These are phyloP conservation scores for Strigamia crassipes DNA, from an alignment of 2,888 invertebrate species.

Conservation along the genomic window DNA sequence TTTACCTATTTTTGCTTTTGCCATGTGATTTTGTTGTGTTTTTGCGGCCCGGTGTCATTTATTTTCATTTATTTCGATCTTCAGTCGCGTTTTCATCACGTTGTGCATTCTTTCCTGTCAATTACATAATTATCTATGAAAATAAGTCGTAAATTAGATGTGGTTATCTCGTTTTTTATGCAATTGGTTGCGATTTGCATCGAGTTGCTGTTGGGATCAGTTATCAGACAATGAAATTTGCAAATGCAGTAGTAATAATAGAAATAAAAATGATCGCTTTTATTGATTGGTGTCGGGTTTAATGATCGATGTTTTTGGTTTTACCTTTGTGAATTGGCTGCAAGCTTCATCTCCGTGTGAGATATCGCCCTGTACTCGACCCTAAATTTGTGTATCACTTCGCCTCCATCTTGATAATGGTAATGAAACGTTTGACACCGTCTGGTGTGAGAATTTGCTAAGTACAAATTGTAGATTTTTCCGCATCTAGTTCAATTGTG, in stretches of 20 bases:
- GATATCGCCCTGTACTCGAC: not conserved
- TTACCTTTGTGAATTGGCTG: not conserved
- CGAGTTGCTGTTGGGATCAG: no score
- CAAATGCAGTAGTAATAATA: no score
- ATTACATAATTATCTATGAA: not conserved
- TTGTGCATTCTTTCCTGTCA: not conserved
- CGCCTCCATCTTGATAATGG: not conserved
- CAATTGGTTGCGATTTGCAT: no score
- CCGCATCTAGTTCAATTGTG: no score
- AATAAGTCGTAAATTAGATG: no score
- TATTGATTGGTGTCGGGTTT: not conserved
- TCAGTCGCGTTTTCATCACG: not conserved
- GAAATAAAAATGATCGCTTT: not conserved
- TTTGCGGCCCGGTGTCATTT: not conserved
- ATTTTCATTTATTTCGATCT: not conserved
- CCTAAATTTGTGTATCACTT: not conserved
- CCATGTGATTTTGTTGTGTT: not conserved
- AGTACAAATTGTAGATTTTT: no score
- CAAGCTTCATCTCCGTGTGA: not conserved
- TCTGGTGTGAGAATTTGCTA: not conserved
- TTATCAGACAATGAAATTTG: no score
- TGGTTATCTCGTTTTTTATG: no score
- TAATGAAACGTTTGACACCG: not conserved
- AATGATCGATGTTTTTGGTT: not conserved
- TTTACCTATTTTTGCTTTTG: slow-evolving; percentile 4